These are phyloP conservation scores for Megaleporinus macrocephalus DNA, from an alignment of 2,113 vertebrate genomes.

Conservation along the genomic window DNA sequence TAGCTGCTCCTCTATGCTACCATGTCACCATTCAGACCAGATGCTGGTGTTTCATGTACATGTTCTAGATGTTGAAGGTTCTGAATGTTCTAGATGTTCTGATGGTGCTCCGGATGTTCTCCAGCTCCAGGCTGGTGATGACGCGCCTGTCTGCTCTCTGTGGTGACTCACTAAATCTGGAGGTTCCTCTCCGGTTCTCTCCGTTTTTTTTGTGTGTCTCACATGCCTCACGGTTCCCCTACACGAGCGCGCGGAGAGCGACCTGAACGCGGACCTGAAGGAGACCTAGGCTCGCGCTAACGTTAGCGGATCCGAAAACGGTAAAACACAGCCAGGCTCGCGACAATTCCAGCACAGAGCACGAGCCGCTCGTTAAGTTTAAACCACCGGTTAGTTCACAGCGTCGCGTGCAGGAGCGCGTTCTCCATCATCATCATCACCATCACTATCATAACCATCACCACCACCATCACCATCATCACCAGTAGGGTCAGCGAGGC, in stretches of 20 bases:
- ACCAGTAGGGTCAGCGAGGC: not conserved
- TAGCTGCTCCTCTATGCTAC: no score
- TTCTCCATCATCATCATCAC: not conserved
- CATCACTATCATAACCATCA: no score
- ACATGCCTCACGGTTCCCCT: not conserved
- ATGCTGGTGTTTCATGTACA: no score
- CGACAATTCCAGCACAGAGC: not conserved
- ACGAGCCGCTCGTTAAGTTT: not conserved
- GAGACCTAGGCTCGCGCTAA: not conserved
- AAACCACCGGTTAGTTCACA: no score
- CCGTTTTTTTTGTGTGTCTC: not conserved
- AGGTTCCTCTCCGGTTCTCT: not conserved
- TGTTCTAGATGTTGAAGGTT: not conserved
- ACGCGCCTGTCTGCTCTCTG: not conserved
- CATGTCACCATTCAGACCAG: no score
- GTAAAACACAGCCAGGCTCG: not conserved
- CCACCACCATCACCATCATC: slow-evolving; percentile 11
- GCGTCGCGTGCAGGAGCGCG: no score
- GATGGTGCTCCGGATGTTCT: not conserved
- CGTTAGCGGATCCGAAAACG: not conserved
- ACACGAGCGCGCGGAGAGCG: not conserved
- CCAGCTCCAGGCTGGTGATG: not conserved
- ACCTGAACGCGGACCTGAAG: not conserved
- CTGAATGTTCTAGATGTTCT: not conserved
- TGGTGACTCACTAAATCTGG: not conserved